Evolutionary conservation across 1,140 invertebrate genomes (phyloP).

Genomic region (Triops longicaudatus): DNA sequence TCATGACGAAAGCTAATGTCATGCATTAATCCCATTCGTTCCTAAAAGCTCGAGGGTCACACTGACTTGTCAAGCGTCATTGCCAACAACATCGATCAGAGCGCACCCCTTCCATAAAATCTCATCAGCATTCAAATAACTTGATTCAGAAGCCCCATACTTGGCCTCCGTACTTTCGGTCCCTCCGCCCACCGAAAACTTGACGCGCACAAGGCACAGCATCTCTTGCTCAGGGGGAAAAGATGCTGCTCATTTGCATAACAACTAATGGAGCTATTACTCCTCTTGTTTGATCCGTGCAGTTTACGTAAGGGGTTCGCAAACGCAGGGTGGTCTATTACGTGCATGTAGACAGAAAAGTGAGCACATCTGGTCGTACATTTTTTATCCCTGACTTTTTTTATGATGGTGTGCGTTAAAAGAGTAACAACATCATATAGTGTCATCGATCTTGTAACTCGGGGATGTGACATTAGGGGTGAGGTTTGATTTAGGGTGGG

Average conservation of each 20-base stretch:
- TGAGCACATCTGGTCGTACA: not conserved
- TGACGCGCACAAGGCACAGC: not conserved
- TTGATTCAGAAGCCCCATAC: not conserved
- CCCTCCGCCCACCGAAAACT: not conserved
- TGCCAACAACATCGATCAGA: conserved; percentile 14
- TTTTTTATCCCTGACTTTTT: not conserved
- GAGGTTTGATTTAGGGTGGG: not conserved
- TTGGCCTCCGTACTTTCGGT: not conserved
- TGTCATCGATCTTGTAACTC: conserved; percentile 5
- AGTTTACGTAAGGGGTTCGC: not conserved
- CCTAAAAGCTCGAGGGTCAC: conserved; percentile 11
- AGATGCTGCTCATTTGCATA: conserved; percentile 10
- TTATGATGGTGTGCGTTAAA: not conserved
- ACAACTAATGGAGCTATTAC: conserved; percentile 12
- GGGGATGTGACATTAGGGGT: not conserved
- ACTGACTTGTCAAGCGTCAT: conserved; percentile 14
- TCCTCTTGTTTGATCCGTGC: conserved; percentile 5
- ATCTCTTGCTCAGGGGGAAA: not conserved
- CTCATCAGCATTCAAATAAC: conserved; percentile 15
- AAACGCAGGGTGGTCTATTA: not conserved
- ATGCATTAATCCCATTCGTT: conserved; percentile 7
- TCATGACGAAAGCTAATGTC: conserved; percentile 8
- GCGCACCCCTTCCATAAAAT: conserved; percentile 2
- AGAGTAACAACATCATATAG: not conserved
- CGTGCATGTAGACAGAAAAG: not conserved